Evolutionary conservation across 2,797 vertebrate species (phyloP), one percentile per base, ranked within the genome.

Genomic region (Liasis olivaceus): DNA sequence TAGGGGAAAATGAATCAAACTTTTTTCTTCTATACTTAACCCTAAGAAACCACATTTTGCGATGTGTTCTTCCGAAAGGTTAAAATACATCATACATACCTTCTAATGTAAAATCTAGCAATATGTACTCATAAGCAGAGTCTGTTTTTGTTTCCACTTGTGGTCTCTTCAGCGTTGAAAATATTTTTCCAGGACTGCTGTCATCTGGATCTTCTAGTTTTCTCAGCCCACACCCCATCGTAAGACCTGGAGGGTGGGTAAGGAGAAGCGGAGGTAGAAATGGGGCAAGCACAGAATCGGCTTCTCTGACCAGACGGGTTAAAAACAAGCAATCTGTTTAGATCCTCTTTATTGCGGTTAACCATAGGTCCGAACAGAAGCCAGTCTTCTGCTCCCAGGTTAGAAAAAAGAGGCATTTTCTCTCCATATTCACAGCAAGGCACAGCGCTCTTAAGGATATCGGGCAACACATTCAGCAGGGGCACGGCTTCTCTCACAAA

Each of bases 131-230:
- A 96, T 98, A 99, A 91, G 98, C 98, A 51, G 98, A 98, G 92
- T 99, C 98, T 0, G 97, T 98, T 95, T 98, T 99, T 97, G 98
- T 99, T 97, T 99, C 99, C 96, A 99, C 99, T 97, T 99, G 99
- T 0, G 98, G 98, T 97, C 99, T 98, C 97, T 99, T 99, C 96
- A 99, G 93, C 0, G 99, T 99, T 96, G 99, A 99, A 97, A 99
- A 99, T 94, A 99, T 99, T 96, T 99, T 99, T 96, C 99, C 99
- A 93, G 99, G 99, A 94, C 99, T 99, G 97, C 98, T 98, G 97
- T 99, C 99, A 98, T 99, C 99, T 92, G 98, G 98, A 95, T 99
- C 98, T 96, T 99, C 98, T 96, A 99, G 98, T 95, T 99, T 99
- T 95, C 99, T 96, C 93, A 99, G 97, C 97, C 99, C 99, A 97